A percentile compares a stretch with the other conserved stretches of the same genome.
Evolutionary conservation across 2,888 invertebrate genomes (phyloP).

Genomic region (Matsumyia berberina): DNA sequence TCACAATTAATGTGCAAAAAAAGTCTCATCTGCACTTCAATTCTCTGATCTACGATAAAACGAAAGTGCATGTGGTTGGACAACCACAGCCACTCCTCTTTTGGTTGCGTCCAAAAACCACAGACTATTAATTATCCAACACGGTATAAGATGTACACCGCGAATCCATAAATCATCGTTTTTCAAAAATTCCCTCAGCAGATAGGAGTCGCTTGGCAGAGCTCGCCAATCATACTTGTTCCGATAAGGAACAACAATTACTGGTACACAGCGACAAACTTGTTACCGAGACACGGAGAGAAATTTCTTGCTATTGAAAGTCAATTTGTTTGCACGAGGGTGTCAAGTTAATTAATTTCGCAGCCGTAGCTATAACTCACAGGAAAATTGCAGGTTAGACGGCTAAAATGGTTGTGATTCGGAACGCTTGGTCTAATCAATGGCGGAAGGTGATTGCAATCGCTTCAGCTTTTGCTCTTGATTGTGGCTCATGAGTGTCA

Average conservation of each 20-base stretch:
- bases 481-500: background rate
- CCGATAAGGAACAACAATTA: constrained; percentile 9
- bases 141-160: constrained; percentile 32
- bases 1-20: background rate
- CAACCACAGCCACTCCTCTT: constrained; percentile 14
- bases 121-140: constrained; percentile 55
- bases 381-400: background rate
- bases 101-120: constrained; percentile 26
- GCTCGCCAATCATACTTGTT: background rate
- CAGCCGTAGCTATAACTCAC: background rate
- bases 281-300: constrained; percentile 20
- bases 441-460: constrained; percentile 22
- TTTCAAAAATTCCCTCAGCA: background rate
- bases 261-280: constrained; percentile 21
- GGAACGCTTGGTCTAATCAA: constrained; percentile 7
- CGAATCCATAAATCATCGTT: constrained; percentile 53
- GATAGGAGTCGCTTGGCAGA: background rate
- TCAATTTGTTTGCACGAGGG: constrained; percentile 29
- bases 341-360: constrained; percentile 45
- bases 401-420: background rate
- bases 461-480: background rate
- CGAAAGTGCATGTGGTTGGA: constrained; percentile 34
- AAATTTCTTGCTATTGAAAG: constrained; percentile 46
- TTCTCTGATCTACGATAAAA: constrained; percentile 31
- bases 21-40: background rate